Conservation (phyloP, 2,888 invertebrate species). For the Drosophila setosimentum region DNA sequence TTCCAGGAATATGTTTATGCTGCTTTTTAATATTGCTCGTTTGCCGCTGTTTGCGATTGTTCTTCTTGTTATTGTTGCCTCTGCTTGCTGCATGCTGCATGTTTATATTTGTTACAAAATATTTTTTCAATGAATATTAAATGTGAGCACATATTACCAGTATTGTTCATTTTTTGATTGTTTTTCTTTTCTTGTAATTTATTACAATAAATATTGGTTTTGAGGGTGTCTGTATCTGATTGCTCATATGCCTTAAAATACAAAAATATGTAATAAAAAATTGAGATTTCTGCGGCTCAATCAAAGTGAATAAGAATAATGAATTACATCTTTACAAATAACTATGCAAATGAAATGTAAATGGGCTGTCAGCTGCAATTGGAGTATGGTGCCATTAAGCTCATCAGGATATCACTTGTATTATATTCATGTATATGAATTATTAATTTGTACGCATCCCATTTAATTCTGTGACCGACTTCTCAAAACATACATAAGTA, state of each 20-base stretch:
- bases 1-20: conserved; percentile 12
- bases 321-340: conserved; percentile 9
- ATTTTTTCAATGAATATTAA: conserved; percentile 73
- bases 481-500: not conserved
- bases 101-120: conserved; percentile 66
- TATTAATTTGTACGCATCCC: not conserved
- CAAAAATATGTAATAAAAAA: conserved; percentile 1
- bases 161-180: not conserved
- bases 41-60: conserved; percentile 20
- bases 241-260: conserved; percentile 7
- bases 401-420: not conserved
- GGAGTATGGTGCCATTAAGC: not conserved
- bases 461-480: not conserved
- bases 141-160: conserved; percentile 53
- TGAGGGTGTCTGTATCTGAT: conserved; percentile 34
- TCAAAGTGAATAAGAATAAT: conserved; percentile 23
- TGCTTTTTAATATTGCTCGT: conserved; percentile 46
- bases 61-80: conserved; percentile 35
- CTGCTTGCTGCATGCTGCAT: conserved; percentile 38
- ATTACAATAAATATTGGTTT: conserved; percentile 71
- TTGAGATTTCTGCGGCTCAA: conserved; percentile 32
- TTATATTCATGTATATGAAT: conserved; percentile 18
- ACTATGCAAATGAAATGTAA: conserved; percentile 3
- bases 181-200: conserved; percentile 30
- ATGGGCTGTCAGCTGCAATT: conserved; percentile 1